A percentile compares a stretch with the other conserved stretches of the same genome.
Conservation (phyloP, 2,888 invertebrate species). For the Philereme vetulata region DNA sequence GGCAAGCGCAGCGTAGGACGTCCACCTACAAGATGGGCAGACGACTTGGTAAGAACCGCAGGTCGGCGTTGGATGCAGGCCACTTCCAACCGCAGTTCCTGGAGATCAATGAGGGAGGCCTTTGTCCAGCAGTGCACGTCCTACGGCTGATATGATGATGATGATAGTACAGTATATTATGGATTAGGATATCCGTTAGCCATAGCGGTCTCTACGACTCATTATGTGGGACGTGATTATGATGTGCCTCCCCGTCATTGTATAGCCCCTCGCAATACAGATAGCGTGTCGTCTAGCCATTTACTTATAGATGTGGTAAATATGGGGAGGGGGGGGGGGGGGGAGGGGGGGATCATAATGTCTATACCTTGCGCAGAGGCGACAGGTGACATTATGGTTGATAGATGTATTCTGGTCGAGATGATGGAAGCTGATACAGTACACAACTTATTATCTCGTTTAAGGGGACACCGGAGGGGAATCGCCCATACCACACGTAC, state of each 20-base stretch:
- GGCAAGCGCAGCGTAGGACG: too few relatives aligned
- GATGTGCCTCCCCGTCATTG: conserved; percentile 33
- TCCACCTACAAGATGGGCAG: too few relatives aligned
- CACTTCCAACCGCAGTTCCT: too few relatives aligned
- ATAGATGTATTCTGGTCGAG: not conserved
- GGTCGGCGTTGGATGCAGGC: too few relatives aligned
- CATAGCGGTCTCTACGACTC: conserved; percentile 51
- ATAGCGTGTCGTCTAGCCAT: conserved; percentile 63
- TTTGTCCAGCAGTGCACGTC: too few relatives aligned
- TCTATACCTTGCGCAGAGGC: conserved; percentile 31
- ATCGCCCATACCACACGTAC: too few relatives aligned
- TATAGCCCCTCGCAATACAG: conserved; percentile 53
- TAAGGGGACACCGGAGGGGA: too few relatives aligned
- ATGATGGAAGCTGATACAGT: not conserved
- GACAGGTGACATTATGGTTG: not conserved
- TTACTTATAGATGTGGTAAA: conserved; percentile 55
- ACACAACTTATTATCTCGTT: too few relatives aligned
- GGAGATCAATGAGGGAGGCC: too few relatives aligned
- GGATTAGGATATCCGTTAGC: conserved; percentile 63
- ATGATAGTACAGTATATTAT: too few relatives aligned
- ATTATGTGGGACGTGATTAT: conserved; percentile 50
- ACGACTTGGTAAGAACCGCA: too few relatives aligned
- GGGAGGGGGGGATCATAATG: conserved; percentile 43
- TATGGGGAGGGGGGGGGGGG: conserved; percentile 47
- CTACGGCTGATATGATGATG: too few relatives aligned